These are phyloP conservation scores for Ivindomyrus marchei DNA, from an alignment of 2,113 vertebrate species.

Conservation along the genomic window DNA sequence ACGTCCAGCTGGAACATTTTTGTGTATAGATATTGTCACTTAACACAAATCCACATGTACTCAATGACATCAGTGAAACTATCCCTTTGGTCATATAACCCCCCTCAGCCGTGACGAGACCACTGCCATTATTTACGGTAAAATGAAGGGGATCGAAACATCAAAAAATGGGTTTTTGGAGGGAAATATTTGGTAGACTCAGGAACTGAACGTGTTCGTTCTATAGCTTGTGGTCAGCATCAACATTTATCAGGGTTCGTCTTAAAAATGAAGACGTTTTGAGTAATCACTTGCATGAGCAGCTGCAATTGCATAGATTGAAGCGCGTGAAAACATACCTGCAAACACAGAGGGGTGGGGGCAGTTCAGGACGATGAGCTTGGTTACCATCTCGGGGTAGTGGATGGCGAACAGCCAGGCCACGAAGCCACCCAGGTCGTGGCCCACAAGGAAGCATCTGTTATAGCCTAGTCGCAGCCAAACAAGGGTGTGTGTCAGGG, in stretches of 20 bases:
- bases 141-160: background rate
- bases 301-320: background rate
- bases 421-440: slow-evolving; percentile 94
- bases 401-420: slow-evolving; percentile 93
- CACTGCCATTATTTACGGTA: background rate
- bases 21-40: background rate
- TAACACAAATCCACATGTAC: background rate
- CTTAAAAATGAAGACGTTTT: background rate
- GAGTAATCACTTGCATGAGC: background rate
- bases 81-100: background rate
- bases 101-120: background rate
- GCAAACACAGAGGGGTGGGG: slow-evolving; percentile 88
- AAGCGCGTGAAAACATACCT: slow-evolving; percentile 62
- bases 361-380: slow-evolving; percentile 90
- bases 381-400: slow-evolving; percentile 93
- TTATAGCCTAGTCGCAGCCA: slow-evolving; percentile 72
- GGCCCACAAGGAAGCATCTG: slow-evolving; percentile 89
- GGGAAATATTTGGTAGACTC: background rate
- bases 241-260: background rate
- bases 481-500: background rate
- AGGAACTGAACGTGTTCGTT: background rate
- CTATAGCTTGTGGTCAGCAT: background rate
- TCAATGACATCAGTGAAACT: background rate
- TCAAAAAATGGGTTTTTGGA: background rate
- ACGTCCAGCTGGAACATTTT: background rate